Conservation (phyloP, 2,113 vertebrate genomes). For the Otolemur garnettii region DNA sequence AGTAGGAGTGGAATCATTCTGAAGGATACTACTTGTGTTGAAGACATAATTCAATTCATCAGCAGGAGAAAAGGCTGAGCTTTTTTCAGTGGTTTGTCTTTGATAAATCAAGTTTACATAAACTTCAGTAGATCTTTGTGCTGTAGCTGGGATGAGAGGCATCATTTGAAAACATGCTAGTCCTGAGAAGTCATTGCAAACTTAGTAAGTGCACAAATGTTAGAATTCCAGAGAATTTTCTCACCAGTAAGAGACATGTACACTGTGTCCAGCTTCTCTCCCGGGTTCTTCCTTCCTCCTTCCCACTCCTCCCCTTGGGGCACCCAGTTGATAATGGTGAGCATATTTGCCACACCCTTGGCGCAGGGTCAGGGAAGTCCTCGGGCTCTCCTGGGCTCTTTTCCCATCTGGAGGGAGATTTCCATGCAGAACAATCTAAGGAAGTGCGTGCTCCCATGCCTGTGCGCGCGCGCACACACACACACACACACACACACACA, state of each 20-base stretch:
- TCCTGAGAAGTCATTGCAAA: neutral
- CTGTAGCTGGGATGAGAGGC: neutral
- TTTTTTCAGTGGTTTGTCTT: conserved; percentile 38
- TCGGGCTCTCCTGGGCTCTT: conserved; percentile 77
- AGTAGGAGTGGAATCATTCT: neutral
- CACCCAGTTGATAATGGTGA: conserved; percentile 19
- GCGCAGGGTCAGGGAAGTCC: conserved; percentile 79
- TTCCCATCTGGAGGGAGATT: conserved; percentile 73
- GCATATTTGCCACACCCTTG: conserved; percentile 60
- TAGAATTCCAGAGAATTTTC: conserved; percentile 41
- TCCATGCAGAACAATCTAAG: conserved; percentile 80
- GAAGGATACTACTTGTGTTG: neutral
- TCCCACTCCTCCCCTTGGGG: neutral
- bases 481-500: neutral
- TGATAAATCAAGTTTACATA: conserved; percentile 24
- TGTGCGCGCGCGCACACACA: neutral
- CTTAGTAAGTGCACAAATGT: neutral
- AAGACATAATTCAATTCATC: neutral
- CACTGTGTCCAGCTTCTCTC: neutral
- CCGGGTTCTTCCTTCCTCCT: neutral
- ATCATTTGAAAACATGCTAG: neutral
- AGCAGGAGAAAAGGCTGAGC: neutral
- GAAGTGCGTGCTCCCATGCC: conserved; percentile 50
- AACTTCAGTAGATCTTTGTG: neutral
- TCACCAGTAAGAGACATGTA: neutral